Percentiles rank a stretch among this genome's conserved stretches.
Conservation (phyloP, 2,113 vertebrate species). For the Podocnemis expansa region DNA sequence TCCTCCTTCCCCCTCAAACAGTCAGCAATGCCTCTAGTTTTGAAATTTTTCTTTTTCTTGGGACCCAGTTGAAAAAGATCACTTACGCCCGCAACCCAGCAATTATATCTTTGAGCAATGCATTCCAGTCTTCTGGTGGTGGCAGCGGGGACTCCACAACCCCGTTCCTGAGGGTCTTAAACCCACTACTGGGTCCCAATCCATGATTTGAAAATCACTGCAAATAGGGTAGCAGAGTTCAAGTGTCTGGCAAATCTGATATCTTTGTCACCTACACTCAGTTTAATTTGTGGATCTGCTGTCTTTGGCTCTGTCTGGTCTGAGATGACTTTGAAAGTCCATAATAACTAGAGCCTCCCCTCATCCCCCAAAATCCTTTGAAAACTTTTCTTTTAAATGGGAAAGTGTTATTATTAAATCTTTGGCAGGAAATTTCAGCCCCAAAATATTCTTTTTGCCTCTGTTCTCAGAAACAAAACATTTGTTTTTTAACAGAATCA, state of each 20-base stretch:
- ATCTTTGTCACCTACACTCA: not conserved
- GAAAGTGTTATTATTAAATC: not conserved
- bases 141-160: too few species aligned
- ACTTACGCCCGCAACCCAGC: too few species aligned
- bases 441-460: not conserved
- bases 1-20: not conserved
- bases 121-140: too few species aligned
- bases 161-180: too few species aligned
- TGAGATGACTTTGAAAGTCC: not conserved
- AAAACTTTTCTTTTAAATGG: not conserved
- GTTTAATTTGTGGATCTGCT: not conserved
- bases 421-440: not conserved
- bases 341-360: not conserved
- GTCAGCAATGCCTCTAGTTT: not conserved
- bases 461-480: not conserved
- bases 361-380: constrained; percentile 11
- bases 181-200: too few species aligned
- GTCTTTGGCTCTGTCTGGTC: not conserved
- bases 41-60: too few species aligned
- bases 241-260: not conserved
- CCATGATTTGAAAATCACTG: too few species aligned
- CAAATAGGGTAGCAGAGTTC: not conserved
- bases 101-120: too few species aligned
- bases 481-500: not conserved
- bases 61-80: too few species aligned